These are phyloP conservation scores for Polyodon spathula DNA, from an alignment of 2,113 vertebrate genomes.

Conservation along the genomic window DNA sequence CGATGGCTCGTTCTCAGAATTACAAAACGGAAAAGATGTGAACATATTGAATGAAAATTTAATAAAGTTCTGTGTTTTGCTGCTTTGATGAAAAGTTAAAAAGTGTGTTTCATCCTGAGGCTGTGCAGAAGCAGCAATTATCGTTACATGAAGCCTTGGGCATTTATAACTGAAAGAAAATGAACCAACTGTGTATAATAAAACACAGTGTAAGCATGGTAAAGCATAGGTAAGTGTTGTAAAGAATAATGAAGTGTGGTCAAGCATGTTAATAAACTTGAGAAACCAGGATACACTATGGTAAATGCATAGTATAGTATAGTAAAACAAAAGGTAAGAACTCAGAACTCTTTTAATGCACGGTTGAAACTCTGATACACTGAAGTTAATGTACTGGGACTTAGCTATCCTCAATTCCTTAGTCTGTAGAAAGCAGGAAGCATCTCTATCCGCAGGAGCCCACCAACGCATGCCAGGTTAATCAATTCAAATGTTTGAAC, in stretches of 20 bases:
- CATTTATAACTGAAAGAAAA: conserved; percentile 16
- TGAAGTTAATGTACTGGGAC: too few relatives aligned
- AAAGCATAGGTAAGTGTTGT: too few relatives aligned
- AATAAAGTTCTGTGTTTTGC: conserved; percentile 55
- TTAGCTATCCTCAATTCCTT: conserved; percentile 54
- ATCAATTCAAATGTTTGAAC: conserved; percentile 51
- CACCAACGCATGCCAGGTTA: conserved; percentile 31
- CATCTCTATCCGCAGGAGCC: conserved; percentile 38
- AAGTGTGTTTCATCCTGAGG: conserved; percentile 48
- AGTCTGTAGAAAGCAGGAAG: conserved; percentile 60
- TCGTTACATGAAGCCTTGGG: conserved; percentile 46
- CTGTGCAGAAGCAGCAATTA: conserved; percentile 60
- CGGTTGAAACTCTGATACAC: too few relatives aligned
- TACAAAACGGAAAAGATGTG: conserved; percentile 44
- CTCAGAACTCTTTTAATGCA: too few relatives aligned
- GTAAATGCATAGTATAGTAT: too few relatives aligned
- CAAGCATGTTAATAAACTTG: too few relatives aligned
- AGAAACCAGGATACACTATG: too few relatives aligned
- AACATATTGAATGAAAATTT: conserved; percentile 67
- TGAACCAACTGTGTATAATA: conserved; percentile 27
- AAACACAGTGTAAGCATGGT: too few relatives aligned
- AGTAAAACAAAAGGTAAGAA: too few relatives aligned
- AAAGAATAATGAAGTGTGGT: too few relatives aligned
- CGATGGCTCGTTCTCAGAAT: conserved; percentile 18
- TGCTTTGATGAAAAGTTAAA: conserved; percentile 61